phyloP scores from a whole-genome alignment of 2,888 invertebrate species.

The Chalcosyrphus nemorum region DNA sequence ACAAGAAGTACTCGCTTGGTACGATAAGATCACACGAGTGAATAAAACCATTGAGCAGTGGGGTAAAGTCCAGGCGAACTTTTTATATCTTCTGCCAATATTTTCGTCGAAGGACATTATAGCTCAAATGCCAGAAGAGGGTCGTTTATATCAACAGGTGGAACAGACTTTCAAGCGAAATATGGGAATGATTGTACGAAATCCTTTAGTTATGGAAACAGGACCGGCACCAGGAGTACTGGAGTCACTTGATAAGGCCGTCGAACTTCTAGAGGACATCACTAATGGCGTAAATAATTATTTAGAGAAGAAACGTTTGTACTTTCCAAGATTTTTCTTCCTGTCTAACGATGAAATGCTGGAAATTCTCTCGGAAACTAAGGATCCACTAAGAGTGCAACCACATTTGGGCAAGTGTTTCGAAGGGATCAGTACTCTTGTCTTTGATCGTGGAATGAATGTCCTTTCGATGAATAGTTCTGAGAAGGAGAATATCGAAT shows the following conservation, averaged over 20 bases:
- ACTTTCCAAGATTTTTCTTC: constrained; percentile 89
- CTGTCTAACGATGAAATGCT: constrained; percentile 89
- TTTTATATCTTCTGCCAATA: constrained; percentile 86
- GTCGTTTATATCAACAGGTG: constrained; percentile 84
- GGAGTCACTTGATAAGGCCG: constrained; percentile 86
- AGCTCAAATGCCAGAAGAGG: constrained; percentile 86
- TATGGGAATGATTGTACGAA: constrained; percentile 79
- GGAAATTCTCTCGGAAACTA: constrained; percentile 87
- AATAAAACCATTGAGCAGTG: constrained; percentile 85
- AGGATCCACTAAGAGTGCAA: constrained; percentile 85
- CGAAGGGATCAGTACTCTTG: constrained; percentile 85
- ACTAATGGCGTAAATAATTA: constrained; percentile 86
- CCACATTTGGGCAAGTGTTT: constrained; percentile 88
- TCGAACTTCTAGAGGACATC: constrained; percentile 84
- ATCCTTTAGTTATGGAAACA: constrained; percentile 82
- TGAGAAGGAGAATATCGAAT: constrained; percentile 84
- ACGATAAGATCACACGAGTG: constrained; percentile 83
- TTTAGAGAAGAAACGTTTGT: constrained; percentile 86
- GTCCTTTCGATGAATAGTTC: constrained; percentile 85
- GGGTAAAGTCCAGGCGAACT: constrained; percentile 86
- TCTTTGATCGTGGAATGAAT: constrained; percentile 82
- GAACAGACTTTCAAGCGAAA: constrained; percentile 82
- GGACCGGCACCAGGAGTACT: constrained; percentile 85
- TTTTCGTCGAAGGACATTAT: constrained; percentile 87
- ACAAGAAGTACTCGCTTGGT: constrained; percentile 83